Evolutionary conservation across 2,113 vertebrate genomes (phyloP).

Genomic region (Coregonus clupeaformis): DNA sequence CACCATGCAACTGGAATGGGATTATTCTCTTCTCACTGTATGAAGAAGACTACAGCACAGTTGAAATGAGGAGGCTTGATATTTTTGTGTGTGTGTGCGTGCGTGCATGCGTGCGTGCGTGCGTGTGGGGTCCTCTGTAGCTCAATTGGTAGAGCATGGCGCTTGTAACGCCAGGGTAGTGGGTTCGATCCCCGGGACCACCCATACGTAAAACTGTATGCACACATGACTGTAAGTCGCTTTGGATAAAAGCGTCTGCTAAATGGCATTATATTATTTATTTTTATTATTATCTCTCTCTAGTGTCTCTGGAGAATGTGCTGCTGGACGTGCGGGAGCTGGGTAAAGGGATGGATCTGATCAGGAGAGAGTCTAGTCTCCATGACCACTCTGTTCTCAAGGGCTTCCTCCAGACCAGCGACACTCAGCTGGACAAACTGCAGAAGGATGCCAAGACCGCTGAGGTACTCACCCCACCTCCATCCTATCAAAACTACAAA

Average conservation of each 20-base stretch:
- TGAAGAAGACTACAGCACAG: neutral
- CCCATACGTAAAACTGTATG: no score
- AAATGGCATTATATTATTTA: no score
- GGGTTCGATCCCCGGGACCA: no score
- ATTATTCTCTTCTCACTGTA: neutral
- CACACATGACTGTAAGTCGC: no score
- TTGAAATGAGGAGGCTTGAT: neutral
- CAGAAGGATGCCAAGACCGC: slow-evolving; percentile 89
- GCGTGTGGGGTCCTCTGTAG: no score
- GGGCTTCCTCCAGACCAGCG: slow-evolving; percentile 81
- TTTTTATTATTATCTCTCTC: no score
- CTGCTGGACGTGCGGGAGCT: slow-evolving; percentile 93
- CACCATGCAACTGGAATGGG: neutral
- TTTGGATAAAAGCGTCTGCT: no score
- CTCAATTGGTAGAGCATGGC: no score
- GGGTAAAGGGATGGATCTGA: slow-evolving; percentile 93
- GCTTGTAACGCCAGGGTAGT: no score
- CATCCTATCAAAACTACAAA: slow-evolving; percentile 71
- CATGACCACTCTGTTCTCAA: slow-evolving; percentile 89
- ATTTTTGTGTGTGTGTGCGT: slow-evolving; percentile 14
- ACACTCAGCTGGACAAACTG: slow-evolving; percentile 87
- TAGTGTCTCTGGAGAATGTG: slow-evolving; percentile 96
- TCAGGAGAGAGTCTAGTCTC: slow-evolving; percentile 86
- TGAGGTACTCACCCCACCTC: slow-evolving; percentile 86
- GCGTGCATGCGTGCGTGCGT: slow-evolving; percentile 68